Base-by-base conservation (phyloP, 2,113 vertebrate species). In the Strix aluco region DNA sequence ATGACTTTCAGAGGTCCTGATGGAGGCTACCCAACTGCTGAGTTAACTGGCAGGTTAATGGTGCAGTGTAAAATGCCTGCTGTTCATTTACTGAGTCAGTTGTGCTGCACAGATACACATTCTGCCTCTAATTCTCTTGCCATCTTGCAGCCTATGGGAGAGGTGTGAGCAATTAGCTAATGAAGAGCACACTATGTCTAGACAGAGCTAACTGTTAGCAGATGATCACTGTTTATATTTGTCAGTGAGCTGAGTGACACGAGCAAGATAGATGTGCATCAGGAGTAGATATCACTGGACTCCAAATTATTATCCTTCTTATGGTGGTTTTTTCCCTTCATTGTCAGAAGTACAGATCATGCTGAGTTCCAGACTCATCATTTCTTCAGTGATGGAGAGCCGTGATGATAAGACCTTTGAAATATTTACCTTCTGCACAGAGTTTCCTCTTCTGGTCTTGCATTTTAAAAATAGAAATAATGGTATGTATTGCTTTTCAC, bases 171-270 rank as follows among this genome's bases (percentile, higher is more conserved):
- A 88, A 59, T 90, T 93, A 94, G 49, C 62, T 97, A 91, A 73
- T 77, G 79, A 92, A 77, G 95, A 81, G n/a, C 88, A 91, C 34
- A 21, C 74, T 72, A 21, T 81, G 94, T 97, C 96, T 97, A 97
- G 96, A 96, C 94, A 85, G 67, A 91, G 38, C 88, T 94, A 96
- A 96, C 57, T 65, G 71, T 42, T 96, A 94, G 75, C 87, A 97
- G 77, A 91, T 94, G 89, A 97, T 59, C 40, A 27, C 34, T 61
- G 44, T 69, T 96, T 85, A 13, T 74, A 29, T 86, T 94, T 93
- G 47, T n/a, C 70, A 79, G 86, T 54, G 52, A 82, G 71, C 49
- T 63, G 69, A 90, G 62, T 47, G 36, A 79, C 77, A 85, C 1
- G 2, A 91, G 26, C 57, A 87, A 65, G 44, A 85, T 58, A 95